Percentiles rank a stretch among this genome's conserved stretches.
Evolutionary conservation across 2,888 invertebrate genomes (phyloP).

Genomic region (Psylliodes chrysocephalus): DNA sequence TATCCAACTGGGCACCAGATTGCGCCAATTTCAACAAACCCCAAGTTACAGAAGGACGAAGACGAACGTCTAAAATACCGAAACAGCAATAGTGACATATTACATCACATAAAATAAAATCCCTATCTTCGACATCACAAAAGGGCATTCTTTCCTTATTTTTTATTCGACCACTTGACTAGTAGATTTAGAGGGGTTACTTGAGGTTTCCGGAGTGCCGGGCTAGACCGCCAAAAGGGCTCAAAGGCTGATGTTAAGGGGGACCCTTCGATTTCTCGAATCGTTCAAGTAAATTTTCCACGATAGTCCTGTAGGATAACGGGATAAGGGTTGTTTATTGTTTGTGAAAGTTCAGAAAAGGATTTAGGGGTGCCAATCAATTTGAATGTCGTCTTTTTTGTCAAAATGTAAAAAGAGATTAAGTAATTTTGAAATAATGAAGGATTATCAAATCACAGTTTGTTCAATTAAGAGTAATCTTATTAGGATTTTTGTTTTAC

Average conservation of each 20-base stretch:
- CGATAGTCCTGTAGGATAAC: neutral
- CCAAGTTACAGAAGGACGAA: too few species aligned
- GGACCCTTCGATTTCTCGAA: conserved; percentile 28
- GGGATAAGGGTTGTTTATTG: conserved; percentile 12
- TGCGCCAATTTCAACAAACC: too few species aligned
- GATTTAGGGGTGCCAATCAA: neutral
- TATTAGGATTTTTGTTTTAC: too few species aligned
- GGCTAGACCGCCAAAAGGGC: conserved; percentile 29
- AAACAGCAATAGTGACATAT: conserved; percentile 59
- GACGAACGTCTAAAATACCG: too few species aligned
- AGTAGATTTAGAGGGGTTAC: conserved; percentile 56
- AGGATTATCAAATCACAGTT: too few species aligned
- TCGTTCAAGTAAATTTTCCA: conserved; percentile 9
- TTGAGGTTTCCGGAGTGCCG: conserved; percentile 47
- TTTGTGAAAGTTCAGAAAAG: neutral
- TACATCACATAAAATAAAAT: conserved; percentile 57
- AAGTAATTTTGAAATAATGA: too few species aligned
- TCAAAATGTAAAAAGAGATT: too few species aligned
- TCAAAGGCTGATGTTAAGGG: conserved; percentile 19
- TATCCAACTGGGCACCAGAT: too few species aligned
- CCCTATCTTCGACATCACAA: conserved; percentile 55
- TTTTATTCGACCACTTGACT: conserved; percentile 59
- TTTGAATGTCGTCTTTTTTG: neutral
- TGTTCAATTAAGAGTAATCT: too few species aligned
- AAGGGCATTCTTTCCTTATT: conserved; percentile 56